phyloP scores from a whole-genome alignment of 2,113 vertebrate genomes.

The Hippocampus mohnikei region DNA sequence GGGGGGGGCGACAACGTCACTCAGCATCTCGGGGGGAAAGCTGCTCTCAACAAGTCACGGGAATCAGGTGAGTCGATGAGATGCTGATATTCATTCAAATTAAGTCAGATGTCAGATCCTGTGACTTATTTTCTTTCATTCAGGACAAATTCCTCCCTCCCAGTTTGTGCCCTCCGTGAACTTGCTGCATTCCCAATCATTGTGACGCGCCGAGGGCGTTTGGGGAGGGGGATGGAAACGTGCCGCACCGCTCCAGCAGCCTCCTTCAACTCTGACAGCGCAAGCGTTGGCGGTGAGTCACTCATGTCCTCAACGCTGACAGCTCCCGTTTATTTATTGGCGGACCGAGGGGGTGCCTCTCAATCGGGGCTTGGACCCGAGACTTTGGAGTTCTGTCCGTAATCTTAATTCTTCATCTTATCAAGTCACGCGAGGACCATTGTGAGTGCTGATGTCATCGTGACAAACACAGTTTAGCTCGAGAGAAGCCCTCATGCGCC shows the following conservation, averaged over 20 bases:
- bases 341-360: background rate
- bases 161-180: slow-evolving; percentile 17
- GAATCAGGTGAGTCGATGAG: background rate
- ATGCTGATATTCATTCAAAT: background rate
- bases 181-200: slow-evolving; percentile 16
- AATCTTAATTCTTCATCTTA: too few relatives aligned
- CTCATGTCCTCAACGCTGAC: slow-evolving; percentile 33
- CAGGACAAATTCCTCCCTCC: background rate
- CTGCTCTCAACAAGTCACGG: background rate
- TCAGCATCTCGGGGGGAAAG: background rate
- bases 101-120: too few relatives aligned
- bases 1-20: background rate
- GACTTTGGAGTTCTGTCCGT: too few relatives aligned
- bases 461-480: too few relatives aligned
- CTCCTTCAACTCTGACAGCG: slow-evolving; percentile 3
- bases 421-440: too few relatives aligned
- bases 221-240: slow-evolving; percentile 9
- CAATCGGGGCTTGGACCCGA: background rate
- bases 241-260: slow-evolving; percentile 1
- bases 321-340: slow-evolving; percentile 37
- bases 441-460: too few relatives aligned
- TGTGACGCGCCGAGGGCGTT: slow-evolving; percentile 13
- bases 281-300: slow-evolving; percentile 30
- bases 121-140: background rate
- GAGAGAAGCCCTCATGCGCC: too few relatives aligned